Evolutionary conservation across 2,888 invertebrate genomes (phyloP).

Genomic region (Cataglyphis livida): DNA sequence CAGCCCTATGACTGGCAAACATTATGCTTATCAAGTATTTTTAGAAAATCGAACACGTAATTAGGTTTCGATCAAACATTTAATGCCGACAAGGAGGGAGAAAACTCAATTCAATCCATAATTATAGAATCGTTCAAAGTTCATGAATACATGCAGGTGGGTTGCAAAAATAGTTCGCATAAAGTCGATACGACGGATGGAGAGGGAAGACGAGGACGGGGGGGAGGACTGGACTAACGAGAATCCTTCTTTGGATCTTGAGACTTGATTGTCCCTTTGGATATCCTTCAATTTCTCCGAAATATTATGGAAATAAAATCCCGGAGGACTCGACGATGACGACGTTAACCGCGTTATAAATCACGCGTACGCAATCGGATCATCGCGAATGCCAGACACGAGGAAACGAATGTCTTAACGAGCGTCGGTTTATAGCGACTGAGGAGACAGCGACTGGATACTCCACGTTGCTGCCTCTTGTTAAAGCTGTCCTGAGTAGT

Average conservation of each 20-base stretch:
- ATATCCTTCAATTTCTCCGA: slow-evolving; percentile 43
- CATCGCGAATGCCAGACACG: slow-evolving; percentile 14
- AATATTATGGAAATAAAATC: slow-evolving; percentile 57
- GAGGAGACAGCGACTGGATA: background rate
- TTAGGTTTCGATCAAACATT: slow-evolving; percentile 4
- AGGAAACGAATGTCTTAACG: slow-evolving; percentile 52
- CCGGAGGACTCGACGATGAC: slow-evolving; percentile 14
- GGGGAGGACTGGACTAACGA: slow-evolving; percentile 26
- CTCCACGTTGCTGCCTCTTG: background rate
- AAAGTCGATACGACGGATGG: slow-evolving; percentile 11
- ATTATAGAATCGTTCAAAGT: slow-evolving; percentile 37
- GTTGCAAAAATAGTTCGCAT: slow-evolving; percentile 20
- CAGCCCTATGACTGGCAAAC: background rate
- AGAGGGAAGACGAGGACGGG: background rate
- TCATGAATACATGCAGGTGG: slow-evolving; percentile 50
- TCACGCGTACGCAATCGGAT: slow-evolving; percentile 55
- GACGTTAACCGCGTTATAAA: slow-evolving; percentile 48
- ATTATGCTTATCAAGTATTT: slow-evolving; percentile 10
- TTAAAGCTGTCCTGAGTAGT: background rate
- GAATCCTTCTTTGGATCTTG: slow-evolving; percentile 6
- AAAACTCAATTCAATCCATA: slow-evolving; percentile 1
- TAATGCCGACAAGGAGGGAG: slow-evolving; percentile 26
- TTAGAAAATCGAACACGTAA: background rate
- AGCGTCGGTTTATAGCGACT: slow-evolving; percentile 36
- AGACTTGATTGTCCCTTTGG: slow-evolving; percentile 24